Conservation (phyloP, 1,140 invertebrate species). For the Armadillidium nasatum region DNA sequence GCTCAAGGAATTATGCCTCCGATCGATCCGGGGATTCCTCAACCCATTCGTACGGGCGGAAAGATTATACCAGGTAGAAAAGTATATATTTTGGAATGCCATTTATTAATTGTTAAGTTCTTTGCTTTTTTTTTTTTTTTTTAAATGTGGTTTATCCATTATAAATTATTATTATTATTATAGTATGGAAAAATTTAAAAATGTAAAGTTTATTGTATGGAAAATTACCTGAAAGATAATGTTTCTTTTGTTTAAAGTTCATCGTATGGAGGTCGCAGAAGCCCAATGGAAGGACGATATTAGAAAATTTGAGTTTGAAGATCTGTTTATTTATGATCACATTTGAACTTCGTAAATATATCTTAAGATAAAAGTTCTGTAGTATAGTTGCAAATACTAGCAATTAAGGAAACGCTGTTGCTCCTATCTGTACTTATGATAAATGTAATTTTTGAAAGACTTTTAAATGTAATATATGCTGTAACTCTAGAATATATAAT, state of each 20-base stretch:
- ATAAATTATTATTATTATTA: not conserved
- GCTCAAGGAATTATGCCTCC: not conserved
- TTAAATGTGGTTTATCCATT: not conserved
- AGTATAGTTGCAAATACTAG: not conserved
- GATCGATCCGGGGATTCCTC: not conserved
- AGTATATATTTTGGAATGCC: not conserved
- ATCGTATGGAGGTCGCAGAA: not conserved
- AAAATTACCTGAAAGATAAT: not conserved
- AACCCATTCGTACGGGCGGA: not conserved
- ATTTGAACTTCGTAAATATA: not conserved
- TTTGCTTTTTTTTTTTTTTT: not conserved
- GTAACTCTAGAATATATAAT: not conserved
- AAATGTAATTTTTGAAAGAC: not conserved
- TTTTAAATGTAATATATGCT: not conserved
- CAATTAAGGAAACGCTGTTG: not conserved
- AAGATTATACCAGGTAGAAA: not conserved
- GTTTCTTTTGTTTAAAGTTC: not conserved
- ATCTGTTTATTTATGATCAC: not conserved
- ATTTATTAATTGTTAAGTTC: not conserved
- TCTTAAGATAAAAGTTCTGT: conserved; percentile 2
- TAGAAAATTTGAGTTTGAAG: not conserved
- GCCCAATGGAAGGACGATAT: not conserved
- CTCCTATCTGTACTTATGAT: not conserved
- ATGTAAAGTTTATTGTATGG: not conserved
- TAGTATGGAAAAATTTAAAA: not conserved